Percentiles rank a stretch among this genome's conserved stretches.
Conservation (phyloP, 1,140 invertebrate species). For the Rhagoletis pomonella region DNA sequence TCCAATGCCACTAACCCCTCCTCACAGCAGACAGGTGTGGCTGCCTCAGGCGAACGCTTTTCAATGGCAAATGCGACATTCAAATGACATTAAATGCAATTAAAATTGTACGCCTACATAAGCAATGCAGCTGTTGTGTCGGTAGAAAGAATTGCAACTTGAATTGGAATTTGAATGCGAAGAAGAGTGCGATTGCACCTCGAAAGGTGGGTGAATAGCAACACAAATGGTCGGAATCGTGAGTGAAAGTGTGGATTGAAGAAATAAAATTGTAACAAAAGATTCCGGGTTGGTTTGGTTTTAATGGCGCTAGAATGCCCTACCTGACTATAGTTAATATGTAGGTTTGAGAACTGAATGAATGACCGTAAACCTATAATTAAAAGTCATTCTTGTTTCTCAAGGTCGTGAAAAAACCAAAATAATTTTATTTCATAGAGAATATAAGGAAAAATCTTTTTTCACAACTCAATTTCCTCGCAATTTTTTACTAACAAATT, state of each 20-base stretch:
- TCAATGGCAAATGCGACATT: conserved; percentile 49
- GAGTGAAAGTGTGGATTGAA: neutral
- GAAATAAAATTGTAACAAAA: neutral
- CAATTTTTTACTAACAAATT: too few relatives aligned
- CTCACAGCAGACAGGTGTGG: conserved; percentile 22
- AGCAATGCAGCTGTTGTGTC: conserved; percentile 18
- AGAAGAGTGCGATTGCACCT: neutral
- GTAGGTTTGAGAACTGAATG: too few relatives aligned
- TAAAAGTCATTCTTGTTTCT: too few relatives aligned
- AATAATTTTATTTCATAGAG: too few relatives aligned
- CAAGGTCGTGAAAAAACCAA: too few relatives aligned
- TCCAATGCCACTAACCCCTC: neutral
- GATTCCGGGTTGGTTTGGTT: neutral
- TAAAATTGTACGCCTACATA: conserved; percentile 51
- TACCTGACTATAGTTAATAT: neutral
- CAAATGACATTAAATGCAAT: conserved; percentile 49
- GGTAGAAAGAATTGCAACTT: neutral
- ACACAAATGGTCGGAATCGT: neutral
- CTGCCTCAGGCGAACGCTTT: conserved; percentile 31
- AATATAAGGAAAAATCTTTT: too few relatives aligned
- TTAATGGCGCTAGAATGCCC: neutral
- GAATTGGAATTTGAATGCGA: neutral
- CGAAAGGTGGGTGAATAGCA: too few relatives aligned
- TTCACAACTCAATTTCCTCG: too few relatives aligned
- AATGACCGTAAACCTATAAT: too few relatives aligned